phyloP scores from a whole-genome alignment of 2,797 vertebrate genomes.

The Vespertilio murinus region DNA sequence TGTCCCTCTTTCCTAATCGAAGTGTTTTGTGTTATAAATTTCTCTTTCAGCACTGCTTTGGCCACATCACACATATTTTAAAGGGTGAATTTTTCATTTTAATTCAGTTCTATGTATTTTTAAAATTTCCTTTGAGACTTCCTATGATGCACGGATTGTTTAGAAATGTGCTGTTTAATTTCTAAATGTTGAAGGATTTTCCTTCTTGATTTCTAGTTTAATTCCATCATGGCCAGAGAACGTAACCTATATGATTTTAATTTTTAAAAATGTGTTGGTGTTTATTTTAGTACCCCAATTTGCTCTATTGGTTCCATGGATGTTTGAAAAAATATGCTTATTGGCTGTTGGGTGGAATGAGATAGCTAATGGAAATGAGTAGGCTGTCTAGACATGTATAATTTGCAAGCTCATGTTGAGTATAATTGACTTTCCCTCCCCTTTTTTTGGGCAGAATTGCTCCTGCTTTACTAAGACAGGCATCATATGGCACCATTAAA shows the following conservation, averaged over 20 bases:
- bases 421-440: constrained; percentile 33
- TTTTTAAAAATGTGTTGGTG: constrained; percentile 18
- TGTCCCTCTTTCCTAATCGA: not conserved
- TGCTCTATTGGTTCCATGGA: not conserved
- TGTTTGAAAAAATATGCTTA: not conserved
- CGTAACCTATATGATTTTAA: not conserved
- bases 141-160: constrained; percentile 27
- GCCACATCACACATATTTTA: constrained; percentile 29
- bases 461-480: constrained; percentile 93
- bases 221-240: constrained; percentile 36
- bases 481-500: constrained; percentile 98
- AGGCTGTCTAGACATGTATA: constrained; percentile 34
- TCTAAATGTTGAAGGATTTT: constrained; percentile 47
- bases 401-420: not conserved
- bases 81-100: constrained; percentile 58
- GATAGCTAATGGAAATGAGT: constrained; percentile 30
- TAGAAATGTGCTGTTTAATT: constrained; percentile 46
- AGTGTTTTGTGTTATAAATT: constrained; percentile 44
- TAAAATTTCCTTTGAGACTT: constrained; percentile 2
- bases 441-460: constrained; percentile 88
- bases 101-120: constrained; percentile 11
- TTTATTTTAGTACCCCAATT: constrained; percentile 54
- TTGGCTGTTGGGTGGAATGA: constrained; percentile 24
- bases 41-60: constrained; percentile 47
- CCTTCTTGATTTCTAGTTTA: constrained; percentile 45